Conservation (phyloP, 2,797 vertebrate species). For the Microcaecilia unicolor region DNA sequence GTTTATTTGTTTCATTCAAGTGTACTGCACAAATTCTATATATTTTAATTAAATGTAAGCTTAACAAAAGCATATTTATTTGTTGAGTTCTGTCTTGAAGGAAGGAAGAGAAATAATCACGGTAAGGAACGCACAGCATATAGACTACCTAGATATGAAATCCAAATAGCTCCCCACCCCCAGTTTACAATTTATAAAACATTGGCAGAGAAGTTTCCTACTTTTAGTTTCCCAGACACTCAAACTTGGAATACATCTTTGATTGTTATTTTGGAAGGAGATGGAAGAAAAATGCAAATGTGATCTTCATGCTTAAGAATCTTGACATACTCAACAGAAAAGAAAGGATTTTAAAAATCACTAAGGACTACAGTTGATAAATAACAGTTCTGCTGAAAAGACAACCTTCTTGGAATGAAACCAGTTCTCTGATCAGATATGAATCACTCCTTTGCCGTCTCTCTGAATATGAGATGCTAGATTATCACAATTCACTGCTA, state of each 20-base stretch:
- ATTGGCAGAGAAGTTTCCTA: constrained; percentile 7
- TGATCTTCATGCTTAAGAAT: constrained; percentile 40
- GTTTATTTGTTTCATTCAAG: constrained; percentile 74
- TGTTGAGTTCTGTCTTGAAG: constrained; percentile 26
- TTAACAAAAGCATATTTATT: constrained; percentile 71
- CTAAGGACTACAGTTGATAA: constrained; percentile 43
- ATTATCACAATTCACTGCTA: no score
- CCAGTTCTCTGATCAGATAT: constrained; percentile 53
- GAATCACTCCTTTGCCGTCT: constrained; percentile 52
- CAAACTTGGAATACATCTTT: constrained; percentile 37
- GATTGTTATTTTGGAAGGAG: constrained; percentile 26
- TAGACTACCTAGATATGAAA: constrained; percentile 30
- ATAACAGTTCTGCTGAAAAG: constrained; percentile 47
- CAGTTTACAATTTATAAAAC: constrained; percentile 6
- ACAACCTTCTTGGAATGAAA: constrained; percentile 45
- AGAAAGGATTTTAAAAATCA: constrained; percentile 7
- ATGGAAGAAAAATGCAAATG: constrained; percentile 40
- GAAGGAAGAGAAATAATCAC: constrained; percentile 36
- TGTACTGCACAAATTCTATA: constrained; percentile 72
- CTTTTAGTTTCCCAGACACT: constrained; percentile 18
- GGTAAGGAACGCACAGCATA: constrained; percentile 36
- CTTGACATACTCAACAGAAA: constrained; percentile 32
- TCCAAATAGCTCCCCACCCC: constrained; percentile 11
- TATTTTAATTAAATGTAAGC: constrained; percentile 79
- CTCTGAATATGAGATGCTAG: constrained; percentile 34